phyloP scores from a whole-genome alignment of 2,888 invertebrate species.

The Drosophila dives region DNA sequence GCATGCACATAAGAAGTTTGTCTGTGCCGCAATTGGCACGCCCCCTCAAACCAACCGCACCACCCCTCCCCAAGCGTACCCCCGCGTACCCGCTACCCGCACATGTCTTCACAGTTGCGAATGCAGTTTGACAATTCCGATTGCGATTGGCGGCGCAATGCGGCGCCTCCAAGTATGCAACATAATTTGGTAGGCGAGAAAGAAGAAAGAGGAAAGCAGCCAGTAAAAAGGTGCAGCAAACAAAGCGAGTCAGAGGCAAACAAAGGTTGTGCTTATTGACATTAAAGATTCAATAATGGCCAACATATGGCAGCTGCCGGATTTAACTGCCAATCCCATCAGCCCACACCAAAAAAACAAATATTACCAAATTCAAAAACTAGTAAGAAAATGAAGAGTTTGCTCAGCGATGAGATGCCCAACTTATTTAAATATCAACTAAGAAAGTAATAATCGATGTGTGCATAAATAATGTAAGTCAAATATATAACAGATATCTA shows the following conservation, averaged over 20 bases:
- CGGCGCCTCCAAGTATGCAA: slow-evolving; percentile 59
- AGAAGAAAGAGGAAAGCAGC: too few relatives aligned
- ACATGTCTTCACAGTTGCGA: neutral
- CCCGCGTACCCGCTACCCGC: neutral
- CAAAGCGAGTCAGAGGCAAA: slow-evolving; percentile 17
- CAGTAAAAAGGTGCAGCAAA: neutral
- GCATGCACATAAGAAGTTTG: slow-evolving; percentile 41
- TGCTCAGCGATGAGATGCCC: slow-evolving; percentile 1
- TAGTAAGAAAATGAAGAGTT: neutral
- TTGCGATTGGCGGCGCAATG: slow-evolving; percentile 43
- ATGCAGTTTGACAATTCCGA: slow-evolving; percentile 55
- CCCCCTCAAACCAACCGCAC: slow-evolving; percentile 8
- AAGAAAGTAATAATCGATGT: neutral
- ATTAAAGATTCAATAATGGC: slow-evolving; percentile 76
- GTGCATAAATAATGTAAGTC: neutral
- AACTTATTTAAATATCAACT: neutral
- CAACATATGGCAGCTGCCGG: slow-evolving; percentile 61
- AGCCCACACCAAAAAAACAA: neutral
- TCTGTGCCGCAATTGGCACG: slow-evolving; percentile 47
- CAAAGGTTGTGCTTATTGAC: slow-evolving; percentile 64
- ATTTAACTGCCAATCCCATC: slow-evolving; percentile 69
- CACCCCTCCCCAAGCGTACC: slow-evolving; percentile 29
- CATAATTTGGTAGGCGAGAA: slow-evolving; percentile 31
- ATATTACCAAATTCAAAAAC: slow-evolving; percentile 9
- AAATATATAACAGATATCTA: neutral